Conservation (phyloP, 1,140 invertebrate genomes). For the Rhyzopertha dominica region DNA sequence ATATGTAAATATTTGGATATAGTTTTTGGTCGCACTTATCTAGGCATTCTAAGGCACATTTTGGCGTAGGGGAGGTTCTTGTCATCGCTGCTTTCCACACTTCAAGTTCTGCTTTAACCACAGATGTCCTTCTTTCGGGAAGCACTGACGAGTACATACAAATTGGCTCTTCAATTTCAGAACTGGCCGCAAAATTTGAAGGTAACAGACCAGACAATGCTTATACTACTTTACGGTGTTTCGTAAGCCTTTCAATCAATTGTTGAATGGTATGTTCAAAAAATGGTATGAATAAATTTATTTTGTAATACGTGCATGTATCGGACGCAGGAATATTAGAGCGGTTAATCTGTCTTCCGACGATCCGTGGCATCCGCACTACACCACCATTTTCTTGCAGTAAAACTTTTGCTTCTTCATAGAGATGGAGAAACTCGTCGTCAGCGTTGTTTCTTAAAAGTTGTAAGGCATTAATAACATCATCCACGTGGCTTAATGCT, state of each 20-base stretch:
- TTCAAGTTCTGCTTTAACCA: constrained; percentile 16
- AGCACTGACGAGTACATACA: constrained; percentile 10
- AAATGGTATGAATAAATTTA: constrained; percentile 16
- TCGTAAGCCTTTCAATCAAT: constrained; percentile 3
- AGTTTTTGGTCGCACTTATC: constrained; percentile 13
- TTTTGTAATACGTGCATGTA: constrained; percentile 18
- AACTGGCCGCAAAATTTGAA: constrained; percentile 6
- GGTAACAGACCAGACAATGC: constrained; percentile 5
- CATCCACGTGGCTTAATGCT: constrained; percentile 15
- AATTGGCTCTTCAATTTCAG: constrained; percentile 3
- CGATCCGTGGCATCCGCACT: constrained; percentile 15
- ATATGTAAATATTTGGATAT: constrained; percentile 15
- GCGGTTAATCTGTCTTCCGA: constrained; percentile 15
- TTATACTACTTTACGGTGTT: neutral
- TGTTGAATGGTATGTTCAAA: constrained; percentile 9
- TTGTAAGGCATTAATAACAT: constrained; percentile 16
- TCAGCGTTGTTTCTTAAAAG: constrained; percentile 11
- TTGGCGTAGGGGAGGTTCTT: constrained; percentile 7
- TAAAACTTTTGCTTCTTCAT: constrained; percentile 18
- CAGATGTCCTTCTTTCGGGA: constrained; percentile 11
- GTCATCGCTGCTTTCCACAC: constrained; percentile 12
- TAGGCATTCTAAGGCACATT: constrained; percentile 10
- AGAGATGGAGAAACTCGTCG: constrained; percentile 13
- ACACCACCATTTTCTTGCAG: constrained; percentile 18
- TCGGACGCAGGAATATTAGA: constrained; percentile 14